These are phyloP conservation scores for Drosophila phalerata DNA, from an alignment of 2,888 invertebrate genomes.

Conservation along the genomic window DNA sequence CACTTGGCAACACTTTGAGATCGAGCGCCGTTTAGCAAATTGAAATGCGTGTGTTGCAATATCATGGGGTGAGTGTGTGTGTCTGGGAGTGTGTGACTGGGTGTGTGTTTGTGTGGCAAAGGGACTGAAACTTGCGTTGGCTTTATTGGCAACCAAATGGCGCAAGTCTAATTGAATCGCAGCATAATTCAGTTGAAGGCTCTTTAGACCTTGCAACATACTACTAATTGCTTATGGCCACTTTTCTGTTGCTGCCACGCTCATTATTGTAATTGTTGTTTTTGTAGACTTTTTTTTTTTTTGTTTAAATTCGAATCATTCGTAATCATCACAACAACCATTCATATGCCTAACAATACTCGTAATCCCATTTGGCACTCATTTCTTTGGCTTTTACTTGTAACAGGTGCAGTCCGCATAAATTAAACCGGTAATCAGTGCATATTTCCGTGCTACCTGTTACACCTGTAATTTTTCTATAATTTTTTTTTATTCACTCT, in stretches of 20 bases:
- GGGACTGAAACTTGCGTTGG: background rate
- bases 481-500: constrained; percentile 19
- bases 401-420: constrained; percentile 38
- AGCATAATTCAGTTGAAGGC: constrained; percentile 51
- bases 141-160: constrained; percentile 39
- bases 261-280: constrained; percentile 13
- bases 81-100: background rate
- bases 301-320: background rate
- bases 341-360: constrained; percentile 12
- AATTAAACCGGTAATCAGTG: constrained; percentile 64
- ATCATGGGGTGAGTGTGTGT: background rate
- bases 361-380: constrained; percentile 10
- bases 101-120: background rate
- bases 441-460: constrained; percentile 58
- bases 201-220: constrained; percentile 55
- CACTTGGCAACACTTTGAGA: constrained; percentile 51
- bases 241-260: constrained; percentile 6
- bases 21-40: constrained; percentile 43
- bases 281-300: background rate
- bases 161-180: constrained; percentile 66
- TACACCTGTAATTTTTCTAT: constrained; percentile 48
- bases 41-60: constrained; percentile 44
- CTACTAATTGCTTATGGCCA: constrained; percentile 56
- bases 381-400: background rate
- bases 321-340: constrained; percentile 24